A percentile compares a stretch with the other conserved stretches of the same genome.
Conservation (phyloP, 2,888 invertebrate species). For the Caenorhabditis panamensis region DNA sequence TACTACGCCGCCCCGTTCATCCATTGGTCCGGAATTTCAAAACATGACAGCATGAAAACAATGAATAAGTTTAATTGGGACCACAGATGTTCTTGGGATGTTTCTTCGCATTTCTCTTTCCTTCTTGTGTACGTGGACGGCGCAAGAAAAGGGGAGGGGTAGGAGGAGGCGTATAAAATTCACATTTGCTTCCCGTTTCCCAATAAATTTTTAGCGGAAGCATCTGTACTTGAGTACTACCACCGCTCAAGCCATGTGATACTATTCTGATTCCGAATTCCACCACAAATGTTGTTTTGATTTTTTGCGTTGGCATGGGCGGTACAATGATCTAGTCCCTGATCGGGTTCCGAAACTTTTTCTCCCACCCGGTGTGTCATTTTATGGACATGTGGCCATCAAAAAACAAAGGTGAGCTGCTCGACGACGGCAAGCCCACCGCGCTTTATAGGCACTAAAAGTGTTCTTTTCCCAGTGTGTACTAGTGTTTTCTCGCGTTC, state of each 20-base stretch:
- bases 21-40: slow-evolving; percentile 21
- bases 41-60: slow-evolving; percentile 54
- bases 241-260: slow-evolving; percentile 43
- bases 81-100: slow-evolving; percentile 63
- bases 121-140: slow-evolving; percentile 45
- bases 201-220: slow-evolving; percentile 61
- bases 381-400: slow-evolving; percentile 30
- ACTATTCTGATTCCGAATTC: slow-evolving; percentile 7
- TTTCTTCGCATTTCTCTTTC: slow-evolving; percentile 49
- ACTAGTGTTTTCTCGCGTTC: slow-evolving; percentile 50
- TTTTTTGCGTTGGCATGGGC: slow-evolving; percentile 21
- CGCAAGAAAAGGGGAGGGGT: slow-evolving; percentile 5
- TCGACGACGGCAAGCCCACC: slow-evolving; percentile 25
- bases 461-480: slow-evolving; percentile 44
- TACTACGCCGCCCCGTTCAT: slow-evolving; percentile 7
- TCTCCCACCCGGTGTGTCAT: slow-evolving; percentile 19
- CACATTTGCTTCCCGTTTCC: slow-evolving; percentile 61
- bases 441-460: slow-evolving; percentile 54
- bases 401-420: slow-evolving; percentile 32
- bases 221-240: slow-evolving; percentile 61
- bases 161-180: slow-evolving; percentile 53
- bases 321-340: neutral
- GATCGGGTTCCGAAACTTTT: neutral
- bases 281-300: slow-evolving; percentile 28
- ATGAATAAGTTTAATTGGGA: slow-evolving; percentile 62